Evolutionary conservation across 2,797 vertebrate genomes (phyloP).

Genomic region (Fistularia tabacaria): DNA sequence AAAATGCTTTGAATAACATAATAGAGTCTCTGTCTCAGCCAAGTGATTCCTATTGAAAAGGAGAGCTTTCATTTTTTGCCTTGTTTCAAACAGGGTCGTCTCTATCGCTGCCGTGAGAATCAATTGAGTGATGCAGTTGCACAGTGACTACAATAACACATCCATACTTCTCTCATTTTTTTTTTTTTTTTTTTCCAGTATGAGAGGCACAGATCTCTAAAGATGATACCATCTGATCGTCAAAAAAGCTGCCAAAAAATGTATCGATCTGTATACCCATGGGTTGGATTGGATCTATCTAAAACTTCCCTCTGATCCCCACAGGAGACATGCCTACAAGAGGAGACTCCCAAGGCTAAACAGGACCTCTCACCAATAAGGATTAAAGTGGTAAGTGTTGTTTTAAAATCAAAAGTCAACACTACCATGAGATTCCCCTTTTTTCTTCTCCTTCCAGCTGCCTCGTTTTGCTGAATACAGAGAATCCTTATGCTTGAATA

Average conservation of each 20-base stretch:
- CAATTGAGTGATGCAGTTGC: not conserved
- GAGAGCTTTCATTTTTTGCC: not conserved
- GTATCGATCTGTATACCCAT: too few relatives aligned
- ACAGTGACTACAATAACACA: conserved; percentile 1
- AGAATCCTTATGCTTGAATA: conserved; percentile 18
- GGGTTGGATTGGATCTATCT: too few relatives aligned
- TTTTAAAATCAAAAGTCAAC: conserved; percentile 16
- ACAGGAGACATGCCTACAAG: conserved; percentile 77
- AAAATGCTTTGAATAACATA: conserved; percentile 37
- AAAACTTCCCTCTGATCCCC: not conserved
- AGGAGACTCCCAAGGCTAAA: conserved; percentile 65
- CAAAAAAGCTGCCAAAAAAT: too few relatives aligned
- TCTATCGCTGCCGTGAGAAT: conserved; percentile 15
- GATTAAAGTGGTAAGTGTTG: conserved; percentile 75
- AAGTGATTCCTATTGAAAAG: conserved; percentile 31
- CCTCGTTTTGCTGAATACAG: conserved; percentile 14
- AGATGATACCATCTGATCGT: too few relatives aligned
- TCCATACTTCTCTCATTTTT: too few relatives aligned
- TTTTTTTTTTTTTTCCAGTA: too few relatives aligned
- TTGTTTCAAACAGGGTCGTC: conserved; percentile 12
- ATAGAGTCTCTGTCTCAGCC: conserved; percentile 30
- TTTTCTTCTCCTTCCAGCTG: conserved; percentile 4
- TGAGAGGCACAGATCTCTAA: too few relatives aligned
- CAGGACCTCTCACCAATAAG: conserved; percentile 77
- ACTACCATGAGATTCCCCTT: not conserved